phyloP scores from a whole-genome alignment of 2,113 vertebrate genomes.

The Plectropomus leopardus region DNA sequence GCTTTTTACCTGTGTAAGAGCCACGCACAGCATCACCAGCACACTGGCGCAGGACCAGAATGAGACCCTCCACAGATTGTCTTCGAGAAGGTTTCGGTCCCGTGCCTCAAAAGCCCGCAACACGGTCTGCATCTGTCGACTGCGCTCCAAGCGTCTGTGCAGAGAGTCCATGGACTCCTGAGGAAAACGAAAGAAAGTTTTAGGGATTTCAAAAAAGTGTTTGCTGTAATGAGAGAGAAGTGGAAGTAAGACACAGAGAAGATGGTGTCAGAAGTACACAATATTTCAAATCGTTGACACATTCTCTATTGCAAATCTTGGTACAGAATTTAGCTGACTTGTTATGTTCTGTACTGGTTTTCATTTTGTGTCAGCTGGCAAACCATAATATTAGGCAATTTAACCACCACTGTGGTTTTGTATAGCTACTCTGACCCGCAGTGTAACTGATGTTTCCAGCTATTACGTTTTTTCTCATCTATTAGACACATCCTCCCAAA shows the following conservation, averaged over 20 bases:
- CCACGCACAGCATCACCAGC: constrained; percentile 88
- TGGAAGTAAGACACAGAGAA: neutral
- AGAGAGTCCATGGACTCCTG: constrained; percentile 91
- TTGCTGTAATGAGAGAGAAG: neutral
- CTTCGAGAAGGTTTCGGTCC: constrained; percentile 91
- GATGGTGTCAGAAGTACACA: neutral
- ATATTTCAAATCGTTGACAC: neutral
- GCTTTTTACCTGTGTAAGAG: constrained; percentile 83
- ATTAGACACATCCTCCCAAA: neutral
- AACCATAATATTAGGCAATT: neutral
- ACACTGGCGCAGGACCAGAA: constrained; percentile 91
- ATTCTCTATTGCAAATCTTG: neutral
- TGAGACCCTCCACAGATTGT: constrained; percentile 90
- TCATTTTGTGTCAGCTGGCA: neutral
- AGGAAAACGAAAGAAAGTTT: neutral
- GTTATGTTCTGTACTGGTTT: no score
- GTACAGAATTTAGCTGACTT: no score
- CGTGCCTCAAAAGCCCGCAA: constrained; percentile 90
- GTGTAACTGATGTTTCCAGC: neutral
- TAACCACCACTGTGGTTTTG: neutral
- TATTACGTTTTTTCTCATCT: neutral
- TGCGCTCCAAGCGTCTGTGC: constrained; percentile 87
- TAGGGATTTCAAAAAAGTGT: neutral
- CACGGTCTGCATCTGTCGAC: constrained; percentile 90
- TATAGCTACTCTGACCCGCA: neutral